Conservation (phyloP, 2,888 invertebrate species). For the Escarpia spicata region DNA sequence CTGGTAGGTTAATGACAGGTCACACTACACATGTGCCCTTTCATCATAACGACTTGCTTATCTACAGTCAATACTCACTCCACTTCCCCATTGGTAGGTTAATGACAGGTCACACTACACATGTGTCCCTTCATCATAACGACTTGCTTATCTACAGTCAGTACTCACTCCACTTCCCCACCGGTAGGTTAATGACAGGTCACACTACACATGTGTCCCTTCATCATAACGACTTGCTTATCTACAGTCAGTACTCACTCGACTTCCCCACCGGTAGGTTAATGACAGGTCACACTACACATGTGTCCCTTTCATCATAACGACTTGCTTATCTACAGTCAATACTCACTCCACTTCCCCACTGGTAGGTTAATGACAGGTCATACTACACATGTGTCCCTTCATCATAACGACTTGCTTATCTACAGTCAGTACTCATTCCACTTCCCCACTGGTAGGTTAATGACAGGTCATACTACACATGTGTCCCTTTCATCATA, state of each 20-base stretch:
- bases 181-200: slow-evolving; percentile 17
- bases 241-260: too few species aligned
- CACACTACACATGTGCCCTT: not conserved
- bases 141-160: too few species aligned
- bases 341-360: not conserved
- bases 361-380: slow-evolving; percentile 18
- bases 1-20: slow-evolving; percentile 18
- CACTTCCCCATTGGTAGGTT: slow-evolving; percentile 19
- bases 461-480: not conserved
- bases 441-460: slow-evolving; percentile 20
- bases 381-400: not conserved
- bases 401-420: not conserved
- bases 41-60: not conserved
- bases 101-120: not conserved
- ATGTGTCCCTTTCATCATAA: not conserved
- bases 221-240: not conserved
- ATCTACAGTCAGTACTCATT: too few species aligned
- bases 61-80: too few species aligned
- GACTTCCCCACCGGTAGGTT: slow-evolving; percentile 21
- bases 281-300: not conserved
- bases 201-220: not conserved
- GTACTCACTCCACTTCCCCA: not conserved
- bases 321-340: too few species aligned
- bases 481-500: not conserved
- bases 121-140: not conserved